Evolutionary conservation across 2,113 vertebrate genomes (phyloP).

Genomic region (Ochotona curzoniae): DNA sequence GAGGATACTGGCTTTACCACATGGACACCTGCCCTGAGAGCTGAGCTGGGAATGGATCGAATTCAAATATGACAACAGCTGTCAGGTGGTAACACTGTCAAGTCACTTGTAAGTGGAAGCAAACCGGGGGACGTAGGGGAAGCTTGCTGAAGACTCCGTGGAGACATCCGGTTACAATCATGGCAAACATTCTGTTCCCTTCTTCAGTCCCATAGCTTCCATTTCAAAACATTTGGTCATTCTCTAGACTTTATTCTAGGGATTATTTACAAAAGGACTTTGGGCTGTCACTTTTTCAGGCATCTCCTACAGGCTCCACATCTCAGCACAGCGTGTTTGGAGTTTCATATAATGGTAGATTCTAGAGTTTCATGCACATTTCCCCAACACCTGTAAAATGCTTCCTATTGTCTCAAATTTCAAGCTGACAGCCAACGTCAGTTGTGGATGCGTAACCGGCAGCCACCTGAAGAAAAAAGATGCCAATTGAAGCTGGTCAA

Average conservation of each 20-base stretch:
- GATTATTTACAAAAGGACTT: slow-evolving; percentile 10
- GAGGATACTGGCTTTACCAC: background rate
- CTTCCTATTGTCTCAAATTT: background rate
- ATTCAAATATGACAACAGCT: slow-evolving; percentile 50
- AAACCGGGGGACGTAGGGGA: background rate
- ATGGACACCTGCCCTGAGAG: slow-evolving; percentile 37
- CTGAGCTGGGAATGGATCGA: slow-evolving; percentile 42
- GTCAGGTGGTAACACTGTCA: slow-evolving; percentile 55
- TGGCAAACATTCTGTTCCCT: background rate
- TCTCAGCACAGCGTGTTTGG: background rate
- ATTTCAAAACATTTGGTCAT: slow-evolving; percentile 12
- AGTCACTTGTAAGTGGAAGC: slow-evolving; percentile 41
- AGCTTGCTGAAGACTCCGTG: slow-evolving; percentile 8
- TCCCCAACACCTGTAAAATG: background rate
- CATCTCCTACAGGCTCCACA: background rate
- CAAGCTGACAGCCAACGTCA: background rate
- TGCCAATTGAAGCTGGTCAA: background rate
- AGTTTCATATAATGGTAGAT: background rate
- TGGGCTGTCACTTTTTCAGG: background rate
- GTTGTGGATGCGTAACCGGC: background rate
- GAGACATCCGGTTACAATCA: slow-evolving; percentile 3
- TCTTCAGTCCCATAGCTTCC: background rate
- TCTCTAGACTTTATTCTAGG: background rate
- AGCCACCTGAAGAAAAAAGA: slow-evolving; percentile 27
- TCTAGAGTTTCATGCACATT: background rate